phyloP scores from a whole-genome alignment of 2,888 invertebrate species.

The Monochamus alternatus region DNA sequence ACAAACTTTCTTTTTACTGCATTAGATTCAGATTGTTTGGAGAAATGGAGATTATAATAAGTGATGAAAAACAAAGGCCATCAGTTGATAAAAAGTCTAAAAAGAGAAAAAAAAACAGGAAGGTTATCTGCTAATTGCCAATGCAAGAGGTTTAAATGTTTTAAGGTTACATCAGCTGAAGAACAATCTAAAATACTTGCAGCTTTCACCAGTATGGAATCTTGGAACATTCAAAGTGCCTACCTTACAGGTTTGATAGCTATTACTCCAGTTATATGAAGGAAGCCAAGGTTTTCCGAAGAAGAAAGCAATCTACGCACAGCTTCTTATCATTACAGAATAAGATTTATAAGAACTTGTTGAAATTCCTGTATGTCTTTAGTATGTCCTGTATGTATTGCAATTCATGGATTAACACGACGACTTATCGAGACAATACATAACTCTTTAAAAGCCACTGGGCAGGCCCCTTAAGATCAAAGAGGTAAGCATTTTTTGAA shows the following conservation, averaged over 20 bases:
- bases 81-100: slow-evolving; percentile 3
- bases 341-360: slow-evolving; percentile 7
- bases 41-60: too few species aligned
- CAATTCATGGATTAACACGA: slow-evolving; percentile 11
- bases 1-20: too few species aligned
- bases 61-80: too few species aligned
- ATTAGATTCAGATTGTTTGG: too few species aligned
- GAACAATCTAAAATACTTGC: slow-evolving; percentile 22
- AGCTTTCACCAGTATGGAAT: slow-evolving; percentile 15
- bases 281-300: slow-evolving; percentile 8
- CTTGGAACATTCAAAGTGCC: slow-evolving; percentile 13
- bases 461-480: slow-evolving; percentile 6
- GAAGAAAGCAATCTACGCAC: slow-evolving; percentile 18
- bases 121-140: slow-evolving; percentile 23
- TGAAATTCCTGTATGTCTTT: neutral
- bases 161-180: slow-evolving; percentile 20
- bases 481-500: slow-evolving; percentile 23
- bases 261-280: slow-evolving; percentile 8
- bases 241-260: slow-evolving; percentile 11
- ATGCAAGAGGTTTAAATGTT: slow-evolving; percentile 20
- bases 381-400: slow-evolving; percentile 12
- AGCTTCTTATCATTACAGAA: slow-evolving; percentile 16
- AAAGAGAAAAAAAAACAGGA: slow-evolving; percentile 8
- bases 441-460: slow-evolving; percentile 25
- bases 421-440: slow-evolving; percentile 16